phyloP scores from a whole-genome alignment of 2,113 vertebrate species.

The Odontophorus gujanensis region DNA sequence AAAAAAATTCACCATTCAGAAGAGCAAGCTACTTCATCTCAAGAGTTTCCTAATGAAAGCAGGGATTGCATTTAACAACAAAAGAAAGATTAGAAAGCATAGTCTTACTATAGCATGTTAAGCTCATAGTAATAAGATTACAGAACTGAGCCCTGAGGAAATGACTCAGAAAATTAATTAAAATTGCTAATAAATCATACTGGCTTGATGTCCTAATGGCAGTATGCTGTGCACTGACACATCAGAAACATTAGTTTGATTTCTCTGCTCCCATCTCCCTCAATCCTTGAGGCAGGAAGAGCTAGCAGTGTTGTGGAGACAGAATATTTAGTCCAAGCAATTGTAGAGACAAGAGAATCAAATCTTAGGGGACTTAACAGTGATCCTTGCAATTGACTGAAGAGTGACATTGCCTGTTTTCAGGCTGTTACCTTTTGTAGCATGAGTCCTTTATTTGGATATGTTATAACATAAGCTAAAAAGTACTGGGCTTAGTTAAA shows the following conservation, averaged over 20 bases:
- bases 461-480: not conserved
- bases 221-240: not conserved
- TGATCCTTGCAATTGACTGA: constrained; percentile 31
- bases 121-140: constrained; percentile 47
- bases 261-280: constrained; percentile 4
- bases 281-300: not conserved
- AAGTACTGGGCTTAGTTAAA: not conserved
- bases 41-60: constrained; percentile 41
- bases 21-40: not conserved
- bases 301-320: not conserved
- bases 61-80: constrained; percentile 46
- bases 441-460: not conserved
- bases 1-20: not conserved
- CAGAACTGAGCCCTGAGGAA: constrained; percentile 56
- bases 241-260: constrained; percentile 32
- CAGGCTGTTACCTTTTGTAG: not conserved
- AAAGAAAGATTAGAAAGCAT: constrained; percentile 45
- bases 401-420: not conserved
- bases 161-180: constrained; percentile 69
- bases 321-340: not conserved
- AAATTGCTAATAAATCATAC: constrained; percentile 51
- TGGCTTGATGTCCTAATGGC: constrained; percentile 56
- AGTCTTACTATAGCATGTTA: constrained; percentile 36
- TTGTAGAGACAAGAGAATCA: not conserved
- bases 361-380: not conserved